Evolutionary conservation across 2,888 invertebrate species (phyloP).

Genomic region (Heterodera filipjevi): DNA sequence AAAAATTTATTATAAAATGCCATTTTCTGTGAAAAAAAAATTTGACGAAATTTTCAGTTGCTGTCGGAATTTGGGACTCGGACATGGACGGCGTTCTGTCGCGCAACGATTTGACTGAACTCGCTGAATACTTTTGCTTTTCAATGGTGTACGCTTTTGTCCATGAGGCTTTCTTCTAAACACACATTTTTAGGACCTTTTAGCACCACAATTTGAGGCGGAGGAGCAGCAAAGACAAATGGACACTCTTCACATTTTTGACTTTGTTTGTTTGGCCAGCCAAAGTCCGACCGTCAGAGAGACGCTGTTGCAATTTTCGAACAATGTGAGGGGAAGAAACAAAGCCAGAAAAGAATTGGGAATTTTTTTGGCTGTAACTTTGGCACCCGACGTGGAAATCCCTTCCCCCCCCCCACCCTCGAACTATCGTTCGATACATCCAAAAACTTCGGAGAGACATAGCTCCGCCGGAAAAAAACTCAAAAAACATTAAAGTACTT

Average conservation of each 20-base stretch:
- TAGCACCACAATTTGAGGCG: not conserved
- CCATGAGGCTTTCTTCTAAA: not conserved
- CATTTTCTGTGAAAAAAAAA: no score
- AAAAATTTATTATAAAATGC: no score
- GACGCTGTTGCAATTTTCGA: not conserved
- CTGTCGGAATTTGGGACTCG: conserved; percentile 54
- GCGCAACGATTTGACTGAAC: conserved; percentile 42
- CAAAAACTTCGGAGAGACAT: no score
- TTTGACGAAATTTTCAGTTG: conserved; percentile 45
- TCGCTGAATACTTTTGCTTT: conserved; percentile 47
- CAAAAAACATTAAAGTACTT: no score
- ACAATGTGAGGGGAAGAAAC: conserved; percentile 14
- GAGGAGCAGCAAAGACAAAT: not conserved
- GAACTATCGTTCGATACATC: no score
- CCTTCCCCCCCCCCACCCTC: no score
- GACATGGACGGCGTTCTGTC: conserved; percentile 50
- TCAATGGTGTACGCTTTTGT: not conserved
- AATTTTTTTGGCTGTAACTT: no score
- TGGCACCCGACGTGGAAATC: no score
- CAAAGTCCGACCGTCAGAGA: not conserved
- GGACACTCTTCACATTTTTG: conserved; percentile 3
- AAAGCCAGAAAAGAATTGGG: not conserved
- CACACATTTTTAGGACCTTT: not conserved
- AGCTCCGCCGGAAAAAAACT: no score
- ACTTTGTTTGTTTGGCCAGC: conserved; percentile 4